Conservation (phyloP, 64 coral and sea anemone genomes). For the Dendrophyllia cribrosa region DNA sequence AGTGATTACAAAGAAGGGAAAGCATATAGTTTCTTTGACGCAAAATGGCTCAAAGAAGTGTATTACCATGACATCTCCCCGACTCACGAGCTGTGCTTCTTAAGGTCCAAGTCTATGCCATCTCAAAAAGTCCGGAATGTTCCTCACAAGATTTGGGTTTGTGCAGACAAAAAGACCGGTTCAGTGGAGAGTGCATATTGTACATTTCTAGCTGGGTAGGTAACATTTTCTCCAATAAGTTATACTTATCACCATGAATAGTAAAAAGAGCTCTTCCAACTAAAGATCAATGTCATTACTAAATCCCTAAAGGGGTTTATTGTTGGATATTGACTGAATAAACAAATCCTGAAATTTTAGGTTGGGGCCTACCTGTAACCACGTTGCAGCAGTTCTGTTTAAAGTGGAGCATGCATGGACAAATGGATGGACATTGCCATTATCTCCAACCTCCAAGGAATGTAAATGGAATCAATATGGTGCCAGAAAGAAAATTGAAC, state of each 20-base stretch:
- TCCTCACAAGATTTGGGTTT: constrained; percentile 69
- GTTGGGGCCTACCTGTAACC: constrained; percentile 67
- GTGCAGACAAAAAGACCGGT: constrained; percentile 65
- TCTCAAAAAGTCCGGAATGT: constrained; percentile 68
- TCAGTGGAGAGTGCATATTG: constrained; percentile 26
- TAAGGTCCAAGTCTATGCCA: constrained; percentile 52
- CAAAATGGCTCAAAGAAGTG: constrained; percentile 75
- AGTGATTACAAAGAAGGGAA: constrained; percentile 86
- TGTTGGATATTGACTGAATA: too few relatives aligned
- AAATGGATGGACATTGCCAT: constrained; percentile 58
- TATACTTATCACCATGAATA: too few relatives aligned
- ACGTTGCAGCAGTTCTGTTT: constrained; percentile 62
- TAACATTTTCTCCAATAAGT: not conserved
- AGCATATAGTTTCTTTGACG: constrained; percentile 77
- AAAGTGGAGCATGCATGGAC: constrained; percentile 77
- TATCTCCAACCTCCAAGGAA: constrained; percentile 69
- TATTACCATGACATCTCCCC: constrained; percentile 56
- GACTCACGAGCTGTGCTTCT: constrained; percentile 53
- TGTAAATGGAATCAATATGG: constrained; percentile 79
- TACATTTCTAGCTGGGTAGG: constrained; percentile 77
- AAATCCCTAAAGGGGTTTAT: too few relatives aligned
- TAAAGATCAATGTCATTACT: too few relatives aligned
- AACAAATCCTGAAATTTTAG: not conserved
- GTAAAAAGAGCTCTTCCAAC: too few relatives aligned
- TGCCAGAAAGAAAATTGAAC: constrained; percentile 67